These are phyloP conservation scores for Microvelia longipes DNA, from an alignment of 1,140 invertebrate species.

Conservation along the genomic window DNA sequence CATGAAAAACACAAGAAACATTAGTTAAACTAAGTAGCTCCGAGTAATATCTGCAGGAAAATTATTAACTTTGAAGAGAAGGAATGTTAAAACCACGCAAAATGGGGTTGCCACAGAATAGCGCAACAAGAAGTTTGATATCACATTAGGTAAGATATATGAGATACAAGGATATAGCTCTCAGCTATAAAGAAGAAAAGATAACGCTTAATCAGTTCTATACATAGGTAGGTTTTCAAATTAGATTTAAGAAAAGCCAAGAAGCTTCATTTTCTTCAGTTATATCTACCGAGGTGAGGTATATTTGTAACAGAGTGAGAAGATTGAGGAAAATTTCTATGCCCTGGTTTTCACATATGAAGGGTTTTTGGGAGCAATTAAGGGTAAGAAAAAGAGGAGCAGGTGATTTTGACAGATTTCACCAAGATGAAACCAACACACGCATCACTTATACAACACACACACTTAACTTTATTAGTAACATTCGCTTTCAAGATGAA, in stretches of 20 bases:
- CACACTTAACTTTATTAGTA: background rate
- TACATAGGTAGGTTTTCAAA: background rate
- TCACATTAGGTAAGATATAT: background rate
- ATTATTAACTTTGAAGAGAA: too few species aligned
- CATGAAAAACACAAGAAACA: too few species aligned
- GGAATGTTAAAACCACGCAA: too few species aligned
- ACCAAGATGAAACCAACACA: background rate
- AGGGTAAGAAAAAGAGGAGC: background rate
- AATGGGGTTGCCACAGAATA: too few species aligned
- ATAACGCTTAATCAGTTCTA: background rate
- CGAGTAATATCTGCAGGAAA: too few species aligned
- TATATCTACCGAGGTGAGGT: too few species aligned
- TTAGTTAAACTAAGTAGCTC: too few species aligned
- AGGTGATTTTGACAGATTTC: background rate
- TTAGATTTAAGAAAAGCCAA: background rate
- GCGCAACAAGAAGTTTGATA: background rate
- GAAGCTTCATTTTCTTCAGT: too few species aligned
- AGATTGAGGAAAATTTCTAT: too few species aligned
- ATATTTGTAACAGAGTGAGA: background rate
- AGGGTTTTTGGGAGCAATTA: background rate
- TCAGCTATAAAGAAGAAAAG: background rate
- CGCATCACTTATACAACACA: background rate
- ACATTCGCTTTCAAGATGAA: too few species aligned
- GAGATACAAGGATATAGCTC: too few species aligned
- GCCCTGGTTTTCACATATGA: too few species aligned